phyloP scores from a whole-genome alignment of 2,113 vertebrate genomes.

The Cyphomyrus discorhynchus region DNA sequence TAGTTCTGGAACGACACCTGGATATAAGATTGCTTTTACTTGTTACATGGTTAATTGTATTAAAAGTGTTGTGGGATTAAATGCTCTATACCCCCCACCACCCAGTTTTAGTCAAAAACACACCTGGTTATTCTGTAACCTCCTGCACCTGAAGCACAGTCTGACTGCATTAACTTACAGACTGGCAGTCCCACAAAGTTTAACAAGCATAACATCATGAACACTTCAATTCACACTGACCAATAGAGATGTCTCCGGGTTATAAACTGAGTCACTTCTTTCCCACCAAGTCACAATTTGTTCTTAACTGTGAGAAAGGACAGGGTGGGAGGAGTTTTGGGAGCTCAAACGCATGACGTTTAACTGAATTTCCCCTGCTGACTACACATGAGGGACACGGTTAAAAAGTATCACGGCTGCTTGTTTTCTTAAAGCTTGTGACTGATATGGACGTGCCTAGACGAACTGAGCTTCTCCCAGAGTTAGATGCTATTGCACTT shows the following conservation, averaged over 20 bases:
- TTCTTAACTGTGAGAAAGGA: neutral
- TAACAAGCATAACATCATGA: neutral
- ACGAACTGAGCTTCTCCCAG: neutral
- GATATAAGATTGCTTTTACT: constrained; percentile 37
- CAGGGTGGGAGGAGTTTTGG: neutral
- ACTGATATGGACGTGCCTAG: neutral
- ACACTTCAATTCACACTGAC: neutral
- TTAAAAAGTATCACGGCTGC: constrained; percentile 16
- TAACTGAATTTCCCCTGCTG: neutral
- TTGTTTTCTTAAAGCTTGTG: constrained; percentile 10
- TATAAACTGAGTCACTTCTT: neutral
- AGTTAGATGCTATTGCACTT: neutral
- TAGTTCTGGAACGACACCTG: neutral
- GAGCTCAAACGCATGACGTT: neutral
- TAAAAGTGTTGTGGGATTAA: constrained; percentile 49
- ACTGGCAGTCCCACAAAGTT: neutral
- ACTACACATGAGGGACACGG: constrained; percentile 36
- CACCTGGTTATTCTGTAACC: neutral
- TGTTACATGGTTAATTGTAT: constrained; percentile 69
- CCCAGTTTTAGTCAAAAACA: neutral
- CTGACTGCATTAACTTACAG: neutral
- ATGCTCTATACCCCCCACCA: neutral
- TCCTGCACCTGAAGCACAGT: neutral
- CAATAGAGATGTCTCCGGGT: neutral
- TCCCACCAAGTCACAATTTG: neutral